These are phyloP conservation scores for Chaetura pelagica DNA, from an alignment of 2,113 vertebrate species.

Conservation along the genomic window DNA sequence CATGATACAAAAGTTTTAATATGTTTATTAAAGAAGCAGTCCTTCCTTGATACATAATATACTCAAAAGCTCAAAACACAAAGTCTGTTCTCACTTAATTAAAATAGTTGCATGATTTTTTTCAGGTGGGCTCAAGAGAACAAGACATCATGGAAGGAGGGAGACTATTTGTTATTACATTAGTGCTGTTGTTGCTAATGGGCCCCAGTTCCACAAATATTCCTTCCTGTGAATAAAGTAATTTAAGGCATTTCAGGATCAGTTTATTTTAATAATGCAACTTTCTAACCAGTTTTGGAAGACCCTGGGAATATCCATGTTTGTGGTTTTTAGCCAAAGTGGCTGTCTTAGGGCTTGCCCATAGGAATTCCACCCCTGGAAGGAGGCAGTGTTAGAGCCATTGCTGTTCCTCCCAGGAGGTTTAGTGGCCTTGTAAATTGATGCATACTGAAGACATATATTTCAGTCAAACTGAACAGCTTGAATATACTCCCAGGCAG, in stretches of 20 bases:
- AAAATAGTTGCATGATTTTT: not conserved
- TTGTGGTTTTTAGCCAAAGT: not conserved
- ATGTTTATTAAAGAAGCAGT: not conserved
- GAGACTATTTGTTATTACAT: not conserved
- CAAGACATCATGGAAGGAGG: not conserved
- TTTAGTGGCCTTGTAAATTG: not conserved
- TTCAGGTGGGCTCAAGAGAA: not conserved
- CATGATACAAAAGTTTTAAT: not conserved
- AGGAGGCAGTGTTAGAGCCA: not conserved
- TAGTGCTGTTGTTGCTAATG: not conserved
- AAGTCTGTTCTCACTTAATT: not conserved
- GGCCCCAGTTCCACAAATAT: not conserved
- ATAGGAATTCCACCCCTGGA: accelerated
- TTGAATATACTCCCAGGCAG: not conserved
- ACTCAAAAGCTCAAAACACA: not conserved
- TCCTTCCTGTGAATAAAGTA: not conserved
- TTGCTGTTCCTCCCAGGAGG: not conserved
- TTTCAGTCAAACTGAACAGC: not conserved
- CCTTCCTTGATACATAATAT: not conserved
- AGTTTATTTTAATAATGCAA: not conserved
- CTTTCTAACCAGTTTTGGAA: not conserved
- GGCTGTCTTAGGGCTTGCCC: not conserved
- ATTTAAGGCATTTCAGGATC: not conserved
- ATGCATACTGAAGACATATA: accelerated
- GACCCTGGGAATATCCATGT: not conserved